These are phyloP conservation scores for Drosophila nigricruria DNA, from an alignment of 2,888 invertebrate species.

Conservation along the genomic window DNA sequence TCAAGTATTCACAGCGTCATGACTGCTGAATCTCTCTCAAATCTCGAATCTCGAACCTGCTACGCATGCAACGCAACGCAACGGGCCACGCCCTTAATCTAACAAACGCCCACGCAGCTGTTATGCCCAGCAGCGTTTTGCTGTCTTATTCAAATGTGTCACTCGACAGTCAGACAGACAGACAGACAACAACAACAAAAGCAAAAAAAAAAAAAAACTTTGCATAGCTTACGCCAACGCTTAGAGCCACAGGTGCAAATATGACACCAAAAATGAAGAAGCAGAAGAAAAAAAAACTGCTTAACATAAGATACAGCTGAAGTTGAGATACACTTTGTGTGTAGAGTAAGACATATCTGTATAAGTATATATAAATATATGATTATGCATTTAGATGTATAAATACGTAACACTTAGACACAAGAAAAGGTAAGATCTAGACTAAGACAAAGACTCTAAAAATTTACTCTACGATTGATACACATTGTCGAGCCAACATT, in stretches of 20 bases:
- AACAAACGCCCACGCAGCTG: slow-evolving; percentile 16
- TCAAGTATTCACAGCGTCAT: slow-evolving; percentile 29
- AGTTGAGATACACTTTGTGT: slow-evolving; percentile 17
- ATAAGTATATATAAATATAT: too few species aligned
- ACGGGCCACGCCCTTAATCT: slow-evolving; percentile 36
- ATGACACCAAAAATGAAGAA: slow-evolving; percentile 13
- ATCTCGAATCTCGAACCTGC: slow-evolving; percentile 25
- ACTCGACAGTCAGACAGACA: too few species aligned
- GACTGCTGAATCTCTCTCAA: slow-evolving; percentile 8
- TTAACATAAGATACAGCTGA: slow-evolving; percentile 1
- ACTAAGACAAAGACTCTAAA: too few species aligned
- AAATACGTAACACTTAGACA: too few species aligned
- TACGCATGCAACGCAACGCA: slow-evolving; percentile 39
- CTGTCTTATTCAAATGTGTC: slow-evolving; percentile 63
- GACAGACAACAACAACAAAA: slow-evolving; percentile 9
- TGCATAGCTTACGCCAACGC: slow-evolving; percentile 29
- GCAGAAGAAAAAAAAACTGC: neutral
- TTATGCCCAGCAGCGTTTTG: slow-evolving; percentile 16
- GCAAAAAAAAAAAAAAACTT: neutral
- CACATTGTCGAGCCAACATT: too few species aligned
- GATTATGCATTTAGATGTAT: too few species aligned
- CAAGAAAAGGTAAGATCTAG: too few species aligned
- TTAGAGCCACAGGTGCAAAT: slow-evolving; percentile 54
- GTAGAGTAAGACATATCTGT: too few species aligned
- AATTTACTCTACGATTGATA: too few species aligned